Evolutionary conservation across 2,113 vertebrate species (phyloP), one percentile per base, ranked within the genome.

Genomic region (Neogale vison): DNA sequence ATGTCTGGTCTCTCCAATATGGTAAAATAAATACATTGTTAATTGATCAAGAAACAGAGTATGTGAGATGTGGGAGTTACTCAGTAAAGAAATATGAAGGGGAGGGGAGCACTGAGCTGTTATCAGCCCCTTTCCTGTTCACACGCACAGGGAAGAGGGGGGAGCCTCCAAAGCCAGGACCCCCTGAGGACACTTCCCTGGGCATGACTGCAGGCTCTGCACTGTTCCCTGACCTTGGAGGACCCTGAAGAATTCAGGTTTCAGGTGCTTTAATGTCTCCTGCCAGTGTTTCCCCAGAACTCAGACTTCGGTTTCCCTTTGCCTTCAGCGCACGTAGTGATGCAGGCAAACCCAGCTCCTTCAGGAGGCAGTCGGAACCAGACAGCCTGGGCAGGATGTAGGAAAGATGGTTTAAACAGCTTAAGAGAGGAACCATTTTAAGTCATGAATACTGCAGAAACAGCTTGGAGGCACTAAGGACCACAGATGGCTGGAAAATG

Each of bases 21-120:
- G 21, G 57, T 91, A 77, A 93, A 88, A 93, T 72, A 95, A 95
- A 31, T 77, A 91, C 21, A 74, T 34, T 55, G 61, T 94, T 59
- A 59, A 71, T 80, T 89, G 47, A 65, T 3, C 20, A 88, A 84
- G 76, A 93, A 89, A 89, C 11, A n/a, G 61, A 88, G 50, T 57
- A 4, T 4, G 20, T 2, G 36, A 81, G 90, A 85, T 36, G 7
- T 3, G 1, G 55, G 17, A 91, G 47, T 50, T 65, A 77, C 3
- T 45, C 2, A 13, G 26, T 71, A 45, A 84, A n/a, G 57, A 86
- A 90, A 7, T 29, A 7, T 2, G 36, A 50, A 92, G 29, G 24
- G 57, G 29, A 34, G 84, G 39, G 87, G 1, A 9, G 29, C 34
- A 23, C n/a, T 3, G 12, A 52, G 26, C 7, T 17, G 20, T 34